Base-by-base conservation (phyloP, 2,888 invertebrate genomes). In the Nebria salina region DNA sequence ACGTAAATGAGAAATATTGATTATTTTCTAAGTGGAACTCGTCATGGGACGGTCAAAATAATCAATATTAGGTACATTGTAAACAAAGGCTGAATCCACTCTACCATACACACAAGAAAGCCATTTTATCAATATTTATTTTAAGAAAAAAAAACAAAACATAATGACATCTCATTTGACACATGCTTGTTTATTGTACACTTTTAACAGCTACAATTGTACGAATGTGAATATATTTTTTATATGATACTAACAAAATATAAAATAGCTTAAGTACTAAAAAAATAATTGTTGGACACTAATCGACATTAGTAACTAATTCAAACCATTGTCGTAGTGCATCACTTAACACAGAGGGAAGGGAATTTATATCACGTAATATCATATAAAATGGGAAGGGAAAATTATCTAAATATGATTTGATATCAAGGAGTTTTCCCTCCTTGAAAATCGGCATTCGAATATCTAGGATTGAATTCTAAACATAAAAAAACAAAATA, bases 321-420 rank as follows among this genome's bases (percentile, higher is more conserved):
- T 99, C 99, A 88, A 99, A 99, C 99, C 99, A 99, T 87, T 99
- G 99, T 82, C 98, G 90, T 83, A 99, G 91, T 0, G 99, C 98
- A 88, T 99, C 98, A 85, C 98, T 97, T 42, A 99, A 90, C 1
- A 98, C 96, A 64, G 93, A 91, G 0, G 99, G 99, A 82, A 99
- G 89, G 41, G 95, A 94, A 83, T 94, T 93, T 85, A 98, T 94
- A 87, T 99, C 97, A 82, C 97, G 90, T 42, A 99, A 92, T 85
- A 99, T 95, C 75, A 99, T 92, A 89, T 99, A 99, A 91, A 97
- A 99, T 0, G 98, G 98, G 89, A 99, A 99, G 0, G 99, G 99
- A 89, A 99, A 99, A 74, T 93, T 93, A 86, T 98, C 98, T 91
- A 99, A 93, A 88, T 99, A 99, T 0, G 95, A 93, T 84, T 92